These are phyloP conservation scores for Morone chrysops DNA, from an alignment of 2,113 vertebrate species.

Conservation along the genomic window DNA sequence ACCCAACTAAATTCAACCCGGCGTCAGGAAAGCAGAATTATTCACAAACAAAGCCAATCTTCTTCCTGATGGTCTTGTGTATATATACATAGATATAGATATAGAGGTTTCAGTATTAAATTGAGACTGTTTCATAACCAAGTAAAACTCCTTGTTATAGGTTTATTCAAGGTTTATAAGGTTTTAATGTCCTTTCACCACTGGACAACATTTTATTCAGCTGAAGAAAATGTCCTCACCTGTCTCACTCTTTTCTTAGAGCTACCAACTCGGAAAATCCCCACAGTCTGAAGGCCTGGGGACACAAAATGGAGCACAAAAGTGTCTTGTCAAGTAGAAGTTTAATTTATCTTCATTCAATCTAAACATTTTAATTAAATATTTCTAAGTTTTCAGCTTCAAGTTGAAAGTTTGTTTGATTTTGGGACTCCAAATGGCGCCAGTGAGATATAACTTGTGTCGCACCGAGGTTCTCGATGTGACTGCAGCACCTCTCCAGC, in stretches of 20 bases:
- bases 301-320: constrained; percentile 11
- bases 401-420: background rate
- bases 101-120: too few relatives aligned
- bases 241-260: constrained; percentile 91
- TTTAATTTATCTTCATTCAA: background rate
- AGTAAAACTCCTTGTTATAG: too few relatives aligned
- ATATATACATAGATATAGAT: too few relatives aligned
- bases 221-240: constrained; percentile 77
- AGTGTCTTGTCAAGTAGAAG: background rate
- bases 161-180: too few relatives aligned
- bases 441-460: fast-evolving
- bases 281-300: constrained; percentile 91
- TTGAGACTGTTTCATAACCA: too few relatives aligned
- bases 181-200: background rate
- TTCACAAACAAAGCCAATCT: too few relatives aligned
- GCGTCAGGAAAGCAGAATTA: too few relatives aligned
- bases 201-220: background rate
- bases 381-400: background rate
- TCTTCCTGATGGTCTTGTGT: too few relatives aligned
- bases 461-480: constrained; percentile 90
- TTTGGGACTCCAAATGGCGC: background rate
- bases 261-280: constrained; percentile 93
- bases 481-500: constrained; percentile 91
- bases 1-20: too few relatives aligned
- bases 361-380: background rate